Evolutionary conservation across 2,888 invertebrate genomes (phyloP).

Genomic region (Tenthredo livida): DNA sequence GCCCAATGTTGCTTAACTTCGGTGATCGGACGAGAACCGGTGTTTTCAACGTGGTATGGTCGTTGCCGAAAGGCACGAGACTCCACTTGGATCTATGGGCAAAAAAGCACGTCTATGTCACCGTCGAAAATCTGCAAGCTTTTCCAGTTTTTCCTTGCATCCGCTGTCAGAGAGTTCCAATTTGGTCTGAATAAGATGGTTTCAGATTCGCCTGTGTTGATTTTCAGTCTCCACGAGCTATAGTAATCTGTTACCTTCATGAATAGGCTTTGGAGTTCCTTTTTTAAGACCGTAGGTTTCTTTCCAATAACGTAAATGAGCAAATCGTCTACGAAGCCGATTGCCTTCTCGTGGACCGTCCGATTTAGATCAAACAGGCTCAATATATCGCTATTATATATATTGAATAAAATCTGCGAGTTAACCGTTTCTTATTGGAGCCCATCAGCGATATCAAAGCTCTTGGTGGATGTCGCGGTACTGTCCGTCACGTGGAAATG

Average conservation of each 20-base stretch:
- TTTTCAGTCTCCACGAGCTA: neutral
- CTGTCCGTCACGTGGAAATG: no score
- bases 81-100: no score
- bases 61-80: no score
- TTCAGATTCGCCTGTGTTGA: slow-evolving; percentile 4
- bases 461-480: no score
- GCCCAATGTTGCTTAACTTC: no score
- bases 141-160: neutral
- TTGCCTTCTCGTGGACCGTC: neutral
- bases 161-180: neutral
- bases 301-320: no score
- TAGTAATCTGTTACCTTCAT: neutral
- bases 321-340: slow-evolving; percentile 55
- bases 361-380: slow-evolving; percentile 48
- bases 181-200: neutral
- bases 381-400: slow-evolving; percentile 53
- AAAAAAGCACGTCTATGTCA: neutral
- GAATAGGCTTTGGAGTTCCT: slow-evolving; percentile 1
- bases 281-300: neutral
- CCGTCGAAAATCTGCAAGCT: neutral
- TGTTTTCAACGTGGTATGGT: no score
- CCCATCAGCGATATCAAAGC: no score
- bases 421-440: slow-evolving; percentile 53
- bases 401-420: slow-evolving; percentile 54
- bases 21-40: no score